Evolutionary conservation across 1,140 invertebrate genomes (phyloP).

Genomic region (Ostrea edulis): DNA sequence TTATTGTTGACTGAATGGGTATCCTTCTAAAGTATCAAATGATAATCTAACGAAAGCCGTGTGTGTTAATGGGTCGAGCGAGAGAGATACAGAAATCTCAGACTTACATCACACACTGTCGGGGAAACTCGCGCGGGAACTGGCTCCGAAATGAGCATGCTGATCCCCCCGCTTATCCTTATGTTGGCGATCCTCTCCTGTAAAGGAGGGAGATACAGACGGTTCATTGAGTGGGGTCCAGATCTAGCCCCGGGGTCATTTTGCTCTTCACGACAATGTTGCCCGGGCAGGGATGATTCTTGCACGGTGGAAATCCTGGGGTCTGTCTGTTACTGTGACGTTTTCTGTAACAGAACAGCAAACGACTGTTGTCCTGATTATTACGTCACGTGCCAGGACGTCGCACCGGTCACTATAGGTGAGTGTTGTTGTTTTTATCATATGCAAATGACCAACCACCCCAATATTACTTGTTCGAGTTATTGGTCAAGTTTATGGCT

Average conservation of each 20-base stretch:
- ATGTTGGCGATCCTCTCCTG: neutral
- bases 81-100: neutral
- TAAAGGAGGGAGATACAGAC: slow-evolving; percentile 41
- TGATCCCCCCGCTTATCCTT: neutral
- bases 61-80: neutral
- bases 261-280: slow-evolving; percentile 81
- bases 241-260: slow-evolving; percentile 66
- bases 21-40: neutral
- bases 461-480: neutral
- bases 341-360: slow-evolving; percentile 89
- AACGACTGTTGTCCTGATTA: slow-evolving; percentile 94
- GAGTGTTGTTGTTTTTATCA: slow-evolving; percentile 15
- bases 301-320: slow-evolving; percentile 87
- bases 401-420: slow-evolving; percentile 52
- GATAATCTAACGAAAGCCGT: neutral
- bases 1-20: neutral
- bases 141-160: neutral
- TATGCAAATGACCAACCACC: neutral
- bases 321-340: slow-evolving; percentile 95
- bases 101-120: slow-evolving; percentile 5
- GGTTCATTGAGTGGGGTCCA: slow-evolving; percentile 64
- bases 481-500: neutral
- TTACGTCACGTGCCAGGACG: slow-evolving; percentile 84
- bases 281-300: slow-evolving; percentile 85
- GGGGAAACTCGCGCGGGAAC: slow-evolving; percentile 16